Percentiles rank a stretch among this genome's conserved stretches.
Conservation (phyloP, 2,888 invertebrate genomes). For the Aquatica leii region DNA sequence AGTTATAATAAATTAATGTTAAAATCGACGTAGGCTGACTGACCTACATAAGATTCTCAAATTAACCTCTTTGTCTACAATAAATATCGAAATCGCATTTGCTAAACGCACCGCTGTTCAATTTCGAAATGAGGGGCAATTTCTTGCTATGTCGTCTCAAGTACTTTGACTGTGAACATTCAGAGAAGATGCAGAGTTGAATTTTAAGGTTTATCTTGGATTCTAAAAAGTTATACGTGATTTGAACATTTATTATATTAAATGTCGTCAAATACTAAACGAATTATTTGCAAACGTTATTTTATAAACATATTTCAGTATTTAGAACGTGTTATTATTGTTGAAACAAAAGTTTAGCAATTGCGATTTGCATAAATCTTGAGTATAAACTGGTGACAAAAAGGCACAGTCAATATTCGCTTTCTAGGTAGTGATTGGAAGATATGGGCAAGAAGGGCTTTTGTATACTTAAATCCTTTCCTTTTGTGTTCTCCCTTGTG, state of each 20-base stretch:
- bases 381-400: slow-evolving; percentile 37
- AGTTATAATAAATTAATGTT: slow-evolving; percentile 34
- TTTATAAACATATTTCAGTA: neutral
- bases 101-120: slow-evolving; percentile 35
- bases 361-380: slow-evolving; percentile 34
- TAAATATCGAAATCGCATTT: slow-evolving; percentile 39
- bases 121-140: slow-evolving; percentile 32
- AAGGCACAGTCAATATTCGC: slow-evolving; percentile 36
- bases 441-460: slow-evolving; percentile 32
- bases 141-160: slow-evolving; percentile 31
- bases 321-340: too few relatives aligned
- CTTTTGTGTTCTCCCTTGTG: slow-evolving; percentile 24
- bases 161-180: slow-evolving; percentile 23
- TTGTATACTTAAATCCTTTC: slow-evolving; percentile 31
- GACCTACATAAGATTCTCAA: slow-evolving; percentile 35
- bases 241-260: slow-evolving; percentile 8
- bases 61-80: slow-evolving; percentile 34
- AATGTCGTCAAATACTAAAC: neutral
- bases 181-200: slow-evolving; percentile 21
- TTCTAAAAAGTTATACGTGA: slow-evolving; percentile 1
- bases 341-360: too few relatives aligned
- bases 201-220: slow-evolving; percentile 16
- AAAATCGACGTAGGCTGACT: slow-evolving; percentile 28
- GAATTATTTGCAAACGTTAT: neutral
- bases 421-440: slow-evolving; percentile 36